Conservation (phyloP, 2,113 vertebrate genomes). For the Myodes glareolus region DNA sequence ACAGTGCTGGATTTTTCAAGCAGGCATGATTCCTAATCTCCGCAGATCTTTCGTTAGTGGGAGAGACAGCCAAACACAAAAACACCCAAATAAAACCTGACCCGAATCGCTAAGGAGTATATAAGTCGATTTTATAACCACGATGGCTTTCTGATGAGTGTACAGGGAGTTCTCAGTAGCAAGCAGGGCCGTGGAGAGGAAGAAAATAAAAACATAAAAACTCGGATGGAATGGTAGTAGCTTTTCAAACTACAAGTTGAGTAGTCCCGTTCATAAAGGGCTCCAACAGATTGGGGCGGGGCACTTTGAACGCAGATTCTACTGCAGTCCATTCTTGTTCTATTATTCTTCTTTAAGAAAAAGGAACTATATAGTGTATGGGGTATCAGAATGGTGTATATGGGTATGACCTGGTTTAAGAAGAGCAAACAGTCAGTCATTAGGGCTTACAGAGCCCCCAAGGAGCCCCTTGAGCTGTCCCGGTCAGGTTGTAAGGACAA, state of each 20-base stretch:
- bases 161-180: background rate
- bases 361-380: background rate
- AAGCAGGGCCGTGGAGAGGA: background rate
- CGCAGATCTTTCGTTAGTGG: background rate
- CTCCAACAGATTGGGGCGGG: background rate
- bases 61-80: background rate
- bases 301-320: background rate
- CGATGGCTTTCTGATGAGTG: background rate
- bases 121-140: background rate
- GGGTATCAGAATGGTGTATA: background rate
- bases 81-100: slow-evolving; percentile 41
- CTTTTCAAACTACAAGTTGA: background rate
- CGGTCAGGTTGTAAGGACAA: background rate
- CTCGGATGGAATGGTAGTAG: background rate
- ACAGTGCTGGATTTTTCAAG: background rate
- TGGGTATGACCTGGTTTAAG: background rate
- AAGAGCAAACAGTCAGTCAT: background rate
- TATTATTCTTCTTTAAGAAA: background rate
- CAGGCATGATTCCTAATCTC: background rate
- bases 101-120: background rate
- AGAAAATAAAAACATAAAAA: background rate
- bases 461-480: background rate
- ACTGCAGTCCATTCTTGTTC: too few relatives aligned
- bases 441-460: background rate
- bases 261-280: background rate